A percentile compares a stretch with the other conserved stretches of the same genome.
These are phyloP conservation scores for Eulemur albifrons DNA, from an alignment of 2,797 vertebrate species.

Conservation along the genomic window DNA sequence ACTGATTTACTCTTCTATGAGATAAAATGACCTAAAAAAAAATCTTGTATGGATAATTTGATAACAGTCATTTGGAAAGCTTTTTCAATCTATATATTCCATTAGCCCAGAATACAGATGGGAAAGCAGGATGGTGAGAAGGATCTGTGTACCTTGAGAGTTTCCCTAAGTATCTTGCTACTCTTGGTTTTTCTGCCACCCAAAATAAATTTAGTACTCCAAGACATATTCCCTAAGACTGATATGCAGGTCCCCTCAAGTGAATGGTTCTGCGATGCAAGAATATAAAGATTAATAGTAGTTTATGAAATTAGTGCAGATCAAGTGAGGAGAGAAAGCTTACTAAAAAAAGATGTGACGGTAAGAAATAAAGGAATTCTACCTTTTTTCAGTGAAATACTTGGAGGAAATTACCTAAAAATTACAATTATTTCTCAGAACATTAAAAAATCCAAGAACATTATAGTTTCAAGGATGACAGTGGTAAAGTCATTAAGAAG, in stretches of 20 bases:
- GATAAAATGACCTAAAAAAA: neutral
- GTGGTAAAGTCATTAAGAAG: neutral
- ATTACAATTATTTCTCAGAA: neutral
- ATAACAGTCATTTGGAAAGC: neutral
- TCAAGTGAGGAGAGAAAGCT: neutral
- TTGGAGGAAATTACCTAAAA: neutral
- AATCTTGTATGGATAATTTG: neutral
- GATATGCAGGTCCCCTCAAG: neutral
- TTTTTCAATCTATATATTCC: neutral
- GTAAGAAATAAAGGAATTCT: slow-evolving; percentile 12
- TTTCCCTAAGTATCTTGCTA: neutral
- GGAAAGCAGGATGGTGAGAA: neutral
- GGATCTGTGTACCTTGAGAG: neutral
- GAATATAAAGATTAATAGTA: neutral
- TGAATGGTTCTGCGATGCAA: neutral
- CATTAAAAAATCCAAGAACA: neutral
- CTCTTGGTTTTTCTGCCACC: neutral
- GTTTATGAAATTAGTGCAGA: slow-evolving; percentile 20
- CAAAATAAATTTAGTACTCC: neutral
- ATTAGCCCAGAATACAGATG: neutral
- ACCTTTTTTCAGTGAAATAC: neutral
- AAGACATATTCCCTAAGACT: neutral
- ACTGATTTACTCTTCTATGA: neutral
- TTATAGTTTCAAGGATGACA: neutral
- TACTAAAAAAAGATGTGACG: neutral